Percentiles rank a stretch among this genome's conserved stretches.
phyloP scores from a whole-genome alignment of 2,888 invertebrate species.

The Odontocerum albicorne region DNA sequence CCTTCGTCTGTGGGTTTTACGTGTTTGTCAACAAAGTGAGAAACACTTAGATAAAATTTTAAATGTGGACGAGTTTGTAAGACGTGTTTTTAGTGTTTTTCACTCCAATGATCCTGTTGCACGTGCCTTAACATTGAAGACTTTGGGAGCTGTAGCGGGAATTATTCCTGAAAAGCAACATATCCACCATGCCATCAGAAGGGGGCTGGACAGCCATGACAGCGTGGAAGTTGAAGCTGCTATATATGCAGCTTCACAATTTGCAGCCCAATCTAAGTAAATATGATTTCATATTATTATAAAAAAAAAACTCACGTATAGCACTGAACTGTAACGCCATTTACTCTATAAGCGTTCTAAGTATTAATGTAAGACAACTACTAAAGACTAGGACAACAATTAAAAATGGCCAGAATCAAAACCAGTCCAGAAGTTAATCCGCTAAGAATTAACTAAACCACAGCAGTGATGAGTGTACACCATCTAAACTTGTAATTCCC shows the following conservation, averaged over 20 bases:
- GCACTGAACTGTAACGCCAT: too few species aligned
- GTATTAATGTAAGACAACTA: too few species aligned
- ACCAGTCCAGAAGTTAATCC: too few species aligned
- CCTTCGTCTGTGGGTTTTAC: conserved; percentile 85
- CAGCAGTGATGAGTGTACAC: too few species aligned
- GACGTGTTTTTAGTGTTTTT: conserved; percentile 89
- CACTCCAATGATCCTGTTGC: conserved; percentile 98
- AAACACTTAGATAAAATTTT: conserved; percentile 95
- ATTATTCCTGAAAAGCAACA: conserved; percentile 93
- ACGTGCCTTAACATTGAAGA: conserved; percentile 84
- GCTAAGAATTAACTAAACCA: too few species aligned
- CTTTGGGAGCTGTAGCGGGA: conserved; percentile 88
- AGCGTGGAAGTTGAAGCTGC: conserved; percentile 95
- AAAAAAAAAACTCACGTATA: too few species aligned
- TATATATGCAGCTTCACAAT: conserved; percentile 91
- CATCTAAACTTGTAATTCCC: too few species aligned
- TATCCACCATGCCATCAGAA: conserved; percentile 92
- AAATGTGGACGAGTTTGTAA: conserved; percentile 89
- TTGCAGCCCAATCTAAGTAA: conserved; percentile 92
- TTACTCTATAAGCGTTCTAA: too few species aligned
- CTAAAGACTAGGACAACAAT: too few species aligned
- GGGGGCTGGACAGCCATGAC: conserved; percentile 92
- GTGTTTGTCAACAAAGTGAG: conserved; percentile 94
- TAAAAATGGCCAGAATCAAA: too few species aligned
- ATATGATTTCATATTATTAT: too few species aligned